Percentiles rank a stretch among this genome's conserved stretches.
These are phyloP conservation scores for Drosophila vallismaia DNA, from an alignment of 2,888 invertebrate genomes.

Conservation along the genomic window DNA sequence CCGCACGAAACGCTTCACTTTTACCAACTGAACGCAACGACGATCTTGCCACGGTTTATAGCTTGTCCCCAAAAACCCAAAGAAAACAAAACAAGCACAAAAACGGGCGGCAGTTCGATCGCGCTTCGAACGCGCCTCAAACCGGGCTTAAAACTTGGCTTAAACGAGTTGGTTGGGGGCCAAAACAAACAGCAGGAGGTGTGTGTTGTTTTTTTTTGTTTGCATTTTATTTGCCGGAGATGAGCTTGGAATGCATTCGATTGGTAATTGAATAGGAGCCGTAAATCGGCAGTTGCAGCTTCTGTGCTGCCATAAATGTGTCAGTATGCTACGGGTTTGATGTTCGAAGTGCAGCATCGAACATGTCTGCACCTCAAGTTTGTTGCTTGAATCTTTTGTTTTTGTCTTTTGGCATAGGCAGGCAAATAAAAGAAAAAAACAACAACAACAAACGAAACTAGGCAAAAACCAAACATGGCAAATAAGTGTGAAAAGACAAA, in stretches of 20 bases:
- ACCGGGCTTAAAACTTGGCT: slow-evolving; percentile 42
- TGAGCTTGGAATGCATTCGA: slow-evolving; percentile 31
- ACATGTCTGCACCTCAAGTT: slow-evolving; percentile 67
- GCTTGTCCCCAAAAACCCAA: slow-evolving; percentile 81
- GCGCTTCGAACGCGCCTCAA: slow-evolving; percentile 61
- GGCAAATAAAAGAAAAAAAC: too few relatives aligned
- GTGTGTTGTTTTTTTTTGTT: background rate
- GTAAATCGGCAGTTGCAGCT: slow-evolving; percentile 51
- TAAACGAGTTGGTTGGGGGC: slow-evolving; percentile 10
- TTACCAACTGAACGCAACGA: slow-evolving; percentile 83
- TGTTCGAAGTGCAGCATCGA: slow-evolving; percentile 51
- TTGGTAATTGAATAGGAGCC: slow-evolving; percentile 52
- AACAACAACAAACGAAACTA: background rate
- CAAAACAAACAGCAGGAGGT: slow-evolving; percentile 10
- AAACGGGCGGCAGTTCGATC: slow-evolving; percentile 46
- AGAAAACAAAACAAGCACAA: slow-evolving; percentile 34
- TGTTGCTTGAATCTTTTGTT: slow-evolving; percentile 74
- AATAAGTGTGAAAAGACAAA: slow-evolving; percentile 36
- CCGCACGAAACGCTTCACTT: slow-evolving; percentile 83
- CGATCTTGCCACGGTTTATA: slow-evolving; percentile 84
- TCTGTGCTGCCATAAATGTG: slow-evolving; percentile 56
- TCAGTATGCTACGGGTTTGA: slow-evolving; percentile 54
- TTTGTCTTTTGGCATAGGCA: slow-evolving; percentile 4
- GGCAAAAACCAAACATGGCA: background rate
- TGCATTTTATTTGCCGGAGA: slow-evolving; percentile 10